Conservation (phyloP, 2,113 vertebrate species). For the Chaetorhynchus papuensis region DNA sequence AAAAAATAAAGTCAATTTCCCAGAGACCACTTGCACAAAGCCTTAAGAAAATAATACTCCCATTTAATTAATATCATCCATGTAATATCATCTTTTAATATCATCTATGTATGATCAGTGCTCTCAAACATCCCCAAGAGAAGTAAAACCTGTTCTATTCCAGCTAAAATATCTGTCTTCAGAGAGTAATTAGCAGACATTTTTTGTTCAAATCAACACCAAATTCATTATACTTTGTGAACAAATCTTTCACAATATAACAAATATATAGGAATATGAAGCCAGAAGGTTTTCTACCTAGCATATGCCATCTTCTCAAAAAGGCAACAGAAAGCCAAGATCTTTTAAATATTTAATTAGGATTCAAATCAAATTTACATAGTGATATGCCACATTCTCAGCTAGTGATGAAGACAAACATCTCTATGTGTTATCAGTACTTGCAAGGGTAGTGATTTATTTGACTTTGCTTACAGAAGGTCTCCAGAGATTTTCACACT, state of each 20-base stretch:
- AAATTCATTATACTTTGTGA: neutral
- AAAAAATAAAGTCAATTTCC: neutral
- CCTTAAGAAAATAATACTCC: neutral
- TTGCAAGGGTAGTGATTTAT: conserved; percentile 12
- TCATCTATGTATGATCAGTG: neutral
- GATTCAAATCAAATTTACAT: conserved; percentile 61
- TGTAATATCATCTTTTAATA: neutral
- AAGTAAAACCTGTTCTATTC: neutral
- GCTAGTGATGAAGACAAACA: conserved; percentile 54
- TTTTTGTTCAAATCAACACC: neutral
- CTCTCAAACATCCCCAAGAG: neutral
- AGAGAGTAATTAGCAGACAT: neutral
- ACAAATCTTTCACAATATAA: conserved; percentile 7
- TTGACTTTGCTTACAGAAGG: conserved; percentile 19
- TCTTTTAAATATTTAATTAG: conserved; percentile 65
- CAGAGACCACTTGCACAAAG: neutral
- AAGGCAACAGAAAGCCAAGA: conserved; percentile 23
- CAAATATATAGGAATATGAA: neutral
- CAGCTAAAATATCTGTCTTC: conserved; percentile 3
- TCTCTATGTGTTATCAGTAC: neutral
- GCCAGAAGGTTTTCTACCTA: neutral
- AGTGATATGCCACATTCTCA: conserved; percentile 29
- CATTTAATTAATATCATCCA: neutral
- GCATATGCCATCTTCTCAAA: conserved; percentile 40
- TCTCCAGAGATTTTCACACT: conserved; percentile 5